phyloP scores from a whole-genome alignment of 2,888 invertebrate species.

The Lissonota sp. region DNA sequence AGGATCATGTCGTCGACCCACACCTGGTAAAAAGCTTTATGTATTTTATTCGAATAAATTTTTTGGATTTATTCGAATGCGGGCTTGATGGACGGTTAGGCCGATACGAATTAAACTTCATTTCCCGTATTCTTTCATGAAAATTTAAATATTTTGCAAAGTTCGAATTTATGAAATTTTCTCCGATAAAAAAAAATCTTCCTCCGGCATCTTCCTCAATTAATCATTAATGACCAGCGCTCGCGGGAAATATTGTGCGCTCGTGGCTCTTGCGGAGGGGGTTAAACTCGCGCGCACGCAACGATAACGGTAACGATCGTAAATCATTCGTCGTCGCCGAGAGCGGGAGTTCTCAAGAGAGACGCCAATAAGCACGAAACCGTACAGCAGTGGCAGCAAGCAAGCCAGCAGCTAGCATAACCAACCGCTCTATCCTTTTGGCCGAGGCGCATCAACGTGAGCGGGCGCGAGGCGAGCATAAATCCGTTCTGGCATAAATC shows the following conservation, averaged over 20 bases:
- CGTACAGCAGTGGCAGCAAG: constrained; percentile 48
- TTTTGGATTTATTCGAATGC: no score
- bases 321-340: constrained; percentile 63
- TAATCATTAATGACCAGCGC: constrained; percentile 38
- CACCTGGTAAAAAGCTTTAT: no score
- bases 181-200: neutral
- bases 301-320: constrained; percentile 63
- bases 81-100: no score
- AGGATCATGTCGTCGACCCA: constrained; percentile 32
- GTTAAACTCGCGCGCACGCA: constrained; percentile 24
- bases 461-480: constrained; percentile 45
- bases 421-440: constrained; percentile 59
- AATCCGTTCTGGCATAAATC: constrained; percentile 68
- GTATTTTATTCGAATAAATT: no score
- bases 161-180: no score
- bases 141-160: no score
- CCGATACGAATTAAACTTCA: no score
- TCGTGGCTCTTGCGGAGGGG: neutral
- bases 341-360: constrained; percentile 56
- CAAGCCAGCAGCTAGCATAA: constrained; percentile 49
- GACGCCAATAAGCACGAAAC: constrained; percentile 53
- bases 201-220: constrained; percentile 8
- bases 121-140: no score
- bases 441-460: constrained; percentile 44
- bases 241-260: constrained; percentile 21